Evolutionary conservation across 2,888 invertebrate species (phyloP), one percentile per base, ranked within the genome.

Genomic region (Agriopis leucophaearia): DNA sequence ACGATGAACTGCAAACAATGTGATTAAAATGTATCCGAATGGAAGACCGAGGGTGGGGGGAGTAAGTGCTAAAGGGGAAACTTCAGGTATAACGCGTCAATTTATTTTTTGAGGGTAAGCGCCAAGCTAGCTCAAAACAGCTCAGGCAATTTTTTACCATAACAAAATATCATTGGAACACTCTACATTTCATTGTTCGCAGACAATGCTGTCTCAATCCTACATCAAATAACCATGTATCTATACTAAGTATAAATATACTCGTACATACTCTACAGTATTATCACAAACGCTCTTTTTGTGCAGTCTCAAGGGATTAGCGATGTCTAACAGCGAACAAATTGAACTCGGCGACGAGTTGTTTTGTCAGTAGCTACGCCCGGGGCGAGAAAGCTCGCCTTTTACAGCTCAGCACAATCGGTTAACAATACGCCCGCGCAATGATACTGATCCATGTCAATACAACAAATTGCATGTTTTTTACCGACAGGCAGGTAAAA

Each of bases 301-400:
- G 84, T 81, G 70, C 69, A 65, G 56, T 70, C 64, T 74, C 76
- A 78, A 79, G 82, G 88, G 84, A 91, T 91, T 89, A 89, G 69
- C 71, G 67, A 78, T 73, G 76, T 82, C 84, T 88, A 91, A 93
- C 88, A 80, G 81, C 83, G 82, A 87, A 88, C 89, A 88, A 92
- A 93, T 92, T 89, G 93, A 86, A 85, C 70, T 68, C 38, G 57
- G 69, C 63, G 70, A 80, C 60, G 66, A 80, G 79, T 84, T 87
- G 84, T 86, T 84, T 85, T 85, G 83, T 81, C 75, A 80, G 83
- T 83, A 78, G 78, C 81, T 82, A 79, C 87, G 91, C 91, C 89
- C 78, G 81, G 80, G 87, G 92, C 88, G 80, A 77, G 78, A 77
- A 76, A 80, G 87, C 83, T 83, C 84, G 91, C 84, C 92, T 89